phyloP scores from a whole-genome alignment of 2,113 vertebrate genomes.

The Gulo gulo region DNA sequence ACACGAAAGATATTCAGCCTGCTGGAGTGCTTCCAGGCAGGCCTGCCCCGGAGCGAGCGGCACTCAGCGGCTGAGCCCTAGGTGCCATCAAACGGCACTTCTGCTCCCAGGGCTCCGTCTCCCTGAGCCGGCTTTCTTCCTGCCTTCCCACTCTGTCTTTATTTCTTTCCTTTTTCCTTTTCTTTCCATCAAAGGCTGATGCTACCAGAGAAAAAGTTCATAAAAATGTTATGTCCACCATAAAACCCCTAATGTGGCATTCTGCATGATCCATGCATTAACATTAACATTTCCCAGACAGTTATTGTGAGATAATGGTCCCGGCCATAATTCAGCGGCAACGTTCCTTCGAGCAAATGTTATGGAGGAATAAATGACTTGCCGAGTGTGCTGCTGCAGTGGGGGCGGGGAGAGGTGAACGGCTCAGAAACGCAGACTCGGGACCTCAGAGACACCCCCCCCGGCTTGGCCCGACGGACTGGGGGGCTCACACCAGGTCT shows the following conservation, averaged over 20 bases:
- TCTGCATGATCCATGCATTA: slow-evolving; percentile 82
- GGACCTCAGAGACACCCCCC: not conserved
- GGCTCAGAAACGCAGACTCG: slow-evolving; percentile 30
- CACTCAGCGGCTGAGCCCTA: not conserved
- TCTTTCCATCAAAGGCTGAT: slow-evolving; percentile 76
- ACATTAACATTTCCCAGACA: slow-evolving; percentile 82
- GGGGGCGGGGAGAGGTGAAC: slow-evolving; percentile 27
- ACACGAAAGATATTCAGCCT: slow-evolving; percentile 39
- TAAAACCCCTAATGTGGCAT: slow-evolving; percentile 82
- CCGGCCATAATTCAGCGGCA: slow-evolving; percentile 79
- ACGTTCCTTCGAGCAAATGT: slow-evolving; percentile 82
- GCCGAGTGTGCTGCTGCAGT: slow-evolving; percentile 58
- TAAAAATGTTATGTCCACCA: slow-evolving; percentile 83
- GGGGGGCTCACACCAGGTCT: not conserved
- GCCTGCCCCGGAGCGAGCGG: not conserved
- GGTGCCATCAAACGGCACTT: not conserved
- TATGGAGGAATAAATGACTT: slow-evolving; percentile 82
- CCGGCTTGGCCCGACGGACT: not conserved
- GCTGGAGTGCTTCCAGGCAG: not conserved
- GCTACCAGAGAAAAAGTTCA: slow-evolving; percentile 81
- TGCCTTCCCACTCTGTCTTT: slow-evolving; percentile 6
- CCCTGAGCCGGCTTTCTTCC: not conserved
- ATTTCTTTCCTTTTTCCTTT: slow-evolving; percentile 4
- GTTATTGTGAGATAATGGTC: slow-evolving; percentile 82
- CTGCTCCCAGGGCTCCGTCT: not conserved